Evolutionary conservation across 2,113 vertebrate genomes (phyloP), one percentile per base, ranked within the genome.

Genomic region (Rhipidura dahli): DNA sequence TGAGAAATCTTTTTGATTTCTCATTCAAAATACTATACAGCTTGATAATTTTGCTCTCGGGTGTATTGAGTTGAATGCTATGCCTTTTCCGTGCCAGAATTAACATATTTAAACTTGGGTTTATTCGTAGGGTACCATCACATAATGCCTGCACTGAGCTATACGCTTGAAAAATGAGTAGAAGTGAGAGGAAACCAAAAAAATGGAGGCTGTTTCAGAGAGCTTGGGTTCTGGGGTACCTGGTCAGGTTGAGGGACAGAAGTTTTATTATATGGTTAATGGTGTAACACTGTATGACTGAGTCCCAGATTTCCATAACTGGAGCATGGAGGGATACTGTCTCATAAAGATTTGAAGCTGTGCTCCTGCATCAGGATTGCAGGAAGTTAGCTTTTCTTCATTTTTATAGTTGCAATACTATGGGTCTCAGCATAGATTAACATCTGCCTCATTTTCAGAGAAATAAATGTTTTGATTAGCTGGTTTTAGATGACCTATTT

Each of bases 1-100:
- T 22, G 51, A 69, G 66, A 93, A 88, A 81, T 86, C 47, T 89
- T 90, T 95, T 93, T 86, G 69, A 86, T 93, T 92, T 93, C 75
- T 80, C 56, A 49, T 91, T 95, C 76, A 83, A 93, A 88, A 90
- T 77, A 80, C 50, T 51, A 22, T 53, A 19, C 66, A 88, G 37
- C 79, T 91, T 59, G 83, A 57, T 85, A 88, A 73, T 81, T 90
- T 88, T 90, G 7, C 50, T 93, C 83, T 88, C 11, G 13, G 64
- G 59, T 70, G 50, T 20, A 73, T 73, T 83, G 47, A 77, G 44
- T 89, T 73, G 69, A 78, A 94, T 2, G 4, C 30, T 51, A 9
- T 49, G 77, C 8, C 10, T 94, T 83, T 93, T 83, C 57, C 59
- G 47, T 90, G 76, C 66, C 71, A 81, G 47, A 96, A 90, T 93